Percentiles rank a stretch among this genome's conserved stretches.
Evolutionary conservation across 2,888 invertebrate species (phyloP).

Genomic region (Elegia similella): DNA sequence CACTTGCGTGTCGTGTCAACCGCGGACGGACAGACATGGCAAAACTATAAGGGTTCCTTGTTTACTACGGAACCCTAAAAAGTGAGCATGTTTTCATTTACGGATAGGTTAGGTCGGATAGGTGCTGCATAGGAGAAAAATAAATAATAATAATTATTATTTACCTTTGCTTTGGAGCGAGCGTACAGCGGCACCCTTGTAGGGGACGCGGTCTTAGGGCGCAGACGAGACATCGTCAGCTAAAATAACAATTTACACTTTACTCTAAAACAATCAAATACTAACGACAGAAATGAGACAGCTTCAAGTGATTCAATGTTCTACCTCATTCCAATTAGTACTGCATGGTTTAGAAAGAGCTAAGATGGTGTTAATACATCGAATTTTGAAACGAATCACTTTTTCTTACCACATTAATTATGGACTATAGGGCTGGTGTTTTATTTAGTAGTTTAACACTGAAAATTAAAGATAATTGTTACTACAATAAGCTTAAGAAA

Average conservation of each 20-base stretch:
- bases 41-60: too few relatives aligned
- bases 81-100: too few relatives aligned
- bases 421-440: slow-evolving; percentile 50
- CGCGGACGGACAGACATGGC: too few relatives aligned
- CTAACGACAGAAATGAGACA: slow-evolving; percentile 14
- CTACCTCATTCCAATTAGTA: slow-evolving; percentile 35
- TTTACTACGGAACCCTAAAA: too few relatives aligned
- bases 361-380: slow-evolving; percentile 44
- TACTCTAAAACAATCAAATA: too few relatives aligned
- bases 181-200: slow-evolving; percentile 59
- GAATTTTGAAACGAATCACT: slow-evolving; percentile 54
- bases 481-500: slow-evolving; percentile 17
- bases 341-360: slow-evolving; percentile 12
- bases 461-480: slow-evolving; percentile 64
- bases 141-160: too few relatives aligned
- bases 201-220: slow-evolving; percentile 64
- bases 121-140: too few relatives aligned
- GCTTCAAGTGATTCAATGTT: slow-evolving; percentile 10
- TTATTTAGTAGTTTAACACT: slow-evolving; percentile 69
- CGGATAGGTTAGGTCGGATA: too few relatives aligned
- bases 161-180: slow-evolving; percentile 57
- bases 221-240: slow-evolving; percentile 68
- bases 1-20: too few relatives aligned
- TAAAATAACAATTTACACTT: slow-evolving; percentile 28
- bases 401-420: slow-evolving; percentile 61